Evolutionary conservation across 2,797 vertebrate species (phyloP).

Genomic region (Zenarchopterus dispar): DNA sequence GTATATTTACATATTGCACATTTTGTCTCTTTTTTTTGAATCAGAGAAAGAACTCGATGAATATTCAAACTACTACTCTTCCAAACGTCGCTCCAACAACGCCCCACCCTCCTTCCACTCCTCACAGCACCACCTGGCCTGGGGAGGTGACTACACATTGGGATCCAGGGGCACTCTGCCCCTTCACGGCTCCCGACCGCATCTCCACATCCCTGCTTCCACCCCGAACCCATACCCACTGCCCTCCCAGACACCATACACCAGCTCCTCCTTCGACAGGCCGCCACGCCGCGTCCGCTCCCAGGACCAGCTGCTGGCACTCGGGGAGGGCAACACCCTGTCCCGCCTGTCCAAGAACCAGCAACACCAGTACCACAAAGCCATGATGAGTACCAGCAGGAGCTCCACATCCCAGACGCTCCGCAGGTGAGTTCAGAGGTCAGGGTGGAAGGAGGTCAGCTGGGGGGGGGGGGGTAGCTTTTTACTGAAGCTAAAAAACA

Average conservation of each 20-base stretch:
- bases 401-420: conserved; percentile 75
- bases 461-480: no score
- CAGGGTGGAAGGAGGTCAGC: no score
- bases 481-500: no score
- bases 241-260: conserved; percentile 69
- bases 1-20: background rate
- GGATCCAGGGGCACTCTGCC: conserved; percentile 85
- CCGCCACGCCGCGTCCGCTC: conserved; percentile 90
- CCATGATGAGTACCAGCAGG: conserved; percentile 80
- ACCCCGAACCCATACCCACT: conserved; percentile 86
- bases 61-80: conserved; percentile 76
- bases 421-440: conserved; percentile 67
- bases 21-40: conserved; percentile 1
- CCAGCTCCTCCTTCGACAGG: conserved; percentile 78
- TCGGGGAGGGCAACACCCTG: conserved; percentile 82
- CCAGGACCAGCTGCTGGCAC: conserved; percentile 87
- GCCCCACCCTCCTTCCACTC: conserved; percentile 78
- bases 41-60: conserved; percentile 92
- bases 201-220: conserved; percentile 73
- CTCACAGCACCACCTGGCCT: conserved; percentile 80
- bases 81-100: conserved; percentile 75
- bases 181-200: conserved; percentile 82
- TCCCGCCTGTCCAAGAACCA: conserved; percentile 83
- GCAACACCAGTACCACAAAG: conserved; percentile 85
- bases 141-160: conserved; percentile 79